Evolutionary conservation across 92 coral and sea anemone species (phyloP).

Genomic region (Siderastrea radians): DNA sequence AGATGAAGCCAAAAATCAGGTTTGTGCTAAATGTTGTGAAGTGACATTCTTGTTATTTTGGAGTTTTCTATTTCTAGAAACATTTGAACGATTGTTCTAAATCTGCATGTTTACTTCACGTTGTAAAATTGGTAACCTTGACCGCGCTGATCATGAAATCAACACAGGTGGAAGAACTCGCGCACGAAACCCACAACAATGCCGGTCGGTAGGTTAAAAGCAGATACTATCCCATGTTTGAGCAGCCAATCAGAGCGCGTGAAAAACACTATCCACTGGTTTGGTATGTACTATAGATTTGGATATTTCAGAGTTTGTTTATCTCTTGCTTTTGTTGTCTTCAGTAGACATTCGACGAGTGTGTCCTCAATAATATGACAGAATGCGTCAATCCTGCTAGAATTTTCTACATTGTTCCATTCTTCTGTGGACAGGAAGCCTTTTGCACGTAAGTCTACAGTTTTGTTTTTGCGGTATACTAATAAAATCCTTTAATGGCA

Average conservation of each 20-base stretch:
- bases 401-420: constrained; percentile 80
- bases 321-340: background rate
- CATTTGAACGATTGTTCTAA: too few species aligned
- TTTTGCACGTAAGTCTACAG: constrained; percentile 68
- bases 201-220: too few species aligned
- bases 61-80: too few species aligned
- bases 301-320: background rate
- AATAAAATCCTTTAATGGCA: background rate
- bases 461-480: background rate
- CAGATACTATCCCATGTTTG: too few species aligned
- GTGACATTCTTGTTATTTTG: too few species aligned
- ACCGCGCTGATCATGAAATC: too few species aligned
- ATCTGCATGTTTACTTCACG: too few species aligned
- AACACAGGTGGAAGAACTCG: too few species aligned
- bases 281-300: background rate
- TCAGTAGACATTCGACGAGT: constrained; percentile 88
- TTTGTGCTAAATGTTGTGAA: background rate
- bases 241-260: background rate
- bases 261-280: background rate
- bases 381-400: constrained; percentile 75
- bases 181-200: too few species aligned
- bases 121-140: too few species aligned
- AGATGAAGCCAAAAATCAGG: constrained; percentile 56
- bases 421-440: constrained; percentile 82
- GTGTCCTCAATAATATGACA: constrained; percentile 65